Base-by-base conservation (phyloP, 2,113 vertebrate genomes). In the Myanophis thanlyinensis region DNA sequence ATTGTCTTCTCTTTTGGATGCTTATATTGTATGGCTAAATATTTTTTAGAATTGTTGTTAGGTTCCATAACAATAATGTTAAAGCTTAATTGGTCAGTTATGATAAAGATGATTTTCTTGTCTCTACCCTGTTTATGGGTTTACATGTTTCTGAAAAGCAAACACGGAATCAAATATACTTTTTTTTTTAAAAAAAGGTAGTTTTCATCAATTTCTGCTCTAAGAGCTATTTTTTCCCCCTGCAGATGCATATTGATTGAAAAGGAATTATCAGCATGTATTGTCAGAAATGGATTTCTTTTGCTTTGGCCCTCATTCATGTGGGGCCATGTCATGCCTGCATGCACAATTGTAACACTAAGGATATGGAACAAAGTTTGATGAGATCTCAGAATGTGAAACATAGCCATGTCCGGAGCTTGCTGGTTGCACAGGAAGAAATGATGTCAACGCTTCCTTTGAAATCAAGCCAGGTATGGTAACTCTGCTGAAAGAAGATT, bases 331-430 rank as follows among this genome's bases (percentile, higher is more conserved):
- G 94, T 44, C 93, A 96, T 73, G 48, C 90, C 73, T 95, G 92
- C 73, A 52, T 1, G 1, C 54, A 51, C 89, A 95, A 51, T 4
- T 4, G 40, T 84, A 91, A 95, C 0, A 0, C 44, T 89, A 90
- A 91, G 67, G 92, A 85, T 3, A 85, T 51, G 35, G 88, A 94
- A 40, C 27, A 52, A 48, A 1, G 85, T 85, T 59, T 6, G 48
- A 40, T 8, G 35, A 27, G 53, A 87, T 95, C 94, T 89, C 93
- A 1, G 27, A 98, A 98, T 97, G 95, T 97, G 91, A 99, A 97
- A 96, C 98, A 98, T 88, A 96, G 95, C 91, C 99, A 98, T 98
- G 95, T 98, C 90, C 98, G 98, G 98, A 98, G 98, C 30, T 98
- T 98, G 84, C 94, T 99, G 94, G 98, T 98, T 97, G 98, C 97